These are phyloP conservation scores for Ornithorhynchus anatinus DNA, from an alignment of 2,113 vertebrate species.

Conservation along the genomic window DNA sequence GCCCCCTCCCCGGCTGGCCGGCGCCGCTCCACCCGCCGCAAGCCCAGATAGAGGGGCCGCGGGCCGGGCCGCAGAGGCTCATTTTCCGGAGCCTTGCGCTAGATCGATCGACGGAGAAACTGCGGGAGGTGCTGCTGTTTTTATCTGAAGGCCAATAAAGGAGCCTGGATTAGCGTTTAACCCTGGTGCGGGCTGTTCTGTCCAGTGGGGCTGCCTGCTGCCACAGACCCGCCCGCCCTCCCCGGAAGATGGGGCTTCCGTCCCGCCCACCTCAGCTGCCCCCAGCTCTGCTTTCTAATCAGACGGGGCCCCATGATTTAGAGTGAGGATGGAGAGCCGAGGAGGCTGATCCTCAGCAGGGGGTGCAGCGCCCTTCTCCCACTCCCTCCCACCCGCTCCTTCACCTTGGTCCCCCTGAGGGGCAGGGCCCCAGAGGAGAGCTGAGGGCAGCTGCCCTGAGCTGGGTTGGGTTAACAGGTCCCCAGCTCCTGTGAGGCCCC, in stretches of 20 bases:
- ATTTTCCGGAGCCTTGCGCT: slow-evolving; percentile 48
- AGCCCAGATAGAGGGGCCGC: slow-evolving; percentile 58
- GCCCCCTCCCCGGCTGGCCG: slow-evolving; percentile 11
- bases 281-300: too few relatives aligned
- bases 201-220: not conserved
- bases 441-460: not conserved
- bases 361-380: too few relatives aligned
- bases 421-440: not conserved
- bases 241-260: too few relatives aligned
- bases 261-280: too few relatives aligned
- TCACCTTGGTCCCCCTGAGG: too few relatives aligned
- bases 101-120: slow-evolving; percentile 49
- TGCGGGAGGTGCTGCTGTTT: slow-evolving; percentile 46
- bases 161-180: slow-evolving; percentile 58
- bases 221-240: too few relatives aligned
- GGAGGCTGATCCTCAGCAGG: too few relatives aligned
- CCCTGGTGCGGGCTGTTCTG: slow-evolving; percentile 35
- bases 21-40: slow-evolving; percentile 65
- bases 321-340: too few relatives aligned
- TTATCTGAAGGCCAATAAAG: slow-evolving; percentile 69
- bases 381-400: not conserved
- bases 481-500: too few relatives aligned
- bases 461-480: not conserved
- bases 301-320: too few relatives aligned
- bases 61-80: not conserved